Conservation (phyloP, 2,113 vertebrate species). For the Callorhinus ursinus region DNA sequence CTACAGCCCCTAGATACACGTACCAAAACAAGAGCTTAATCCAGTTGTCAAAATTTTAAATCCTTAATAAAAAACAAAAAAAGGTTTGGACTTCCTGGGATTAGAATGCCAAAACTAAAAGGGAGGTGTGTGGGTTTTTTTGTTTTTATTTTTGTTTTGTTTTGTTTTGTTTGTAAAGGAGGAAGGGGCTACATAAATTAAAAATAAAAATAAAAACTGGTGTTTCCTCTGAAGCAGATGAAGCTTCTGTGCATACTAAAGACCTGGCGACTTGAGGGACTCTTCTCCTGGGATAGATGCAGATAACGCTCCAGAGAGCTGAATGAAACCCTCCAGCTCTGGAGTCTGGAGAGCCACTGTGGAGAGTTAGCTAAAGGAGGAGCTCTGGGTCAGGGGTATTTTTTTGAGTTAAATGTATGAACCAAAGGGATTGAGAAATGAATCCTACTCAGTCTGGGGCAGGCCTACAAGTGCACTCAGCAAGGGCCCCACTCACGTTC, state of each 20-base stretch:
- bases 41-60: slow-evolving; percentile 44
- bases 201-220: not conserved
- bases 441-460: not conserved
- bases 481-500: not conserved
- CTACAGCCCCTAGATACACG: not conserved
- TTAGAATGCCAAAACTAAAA: slow-evolving; percentile 15
- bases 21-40: slow-evolving; percentile 5
- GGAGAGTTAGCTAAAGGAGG: not conserved
- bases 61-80: slow-evolving; percentile 26
- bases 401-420: not conserved
- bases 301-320: not conserved
- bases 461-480: not conserved
- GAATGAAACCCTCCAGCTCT: not conserved
- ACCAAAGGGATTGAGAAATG: not conserved
- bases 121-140: not conserved
- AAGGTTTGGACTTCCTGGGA: not conserved
- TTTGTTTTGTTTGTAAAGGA: not conserved
- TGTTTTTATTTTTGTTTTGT: not conserved
- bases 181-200: not conserved
- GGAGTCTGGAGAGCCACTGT: not conserved
- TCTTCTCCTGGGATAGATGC: not conserved
- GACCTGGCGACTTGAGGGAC: not conserved
- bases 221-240: not conserved
- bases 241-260: not conserved
- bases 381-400: not conserved